Percentiles rank a stretch among this genome's conserved stretches.
These are phyloP conservation scores for Podarcis cretensis DNA, from an alignment of 2,113 vertebrate genomes.

Conservation along the genomic window DNA sequence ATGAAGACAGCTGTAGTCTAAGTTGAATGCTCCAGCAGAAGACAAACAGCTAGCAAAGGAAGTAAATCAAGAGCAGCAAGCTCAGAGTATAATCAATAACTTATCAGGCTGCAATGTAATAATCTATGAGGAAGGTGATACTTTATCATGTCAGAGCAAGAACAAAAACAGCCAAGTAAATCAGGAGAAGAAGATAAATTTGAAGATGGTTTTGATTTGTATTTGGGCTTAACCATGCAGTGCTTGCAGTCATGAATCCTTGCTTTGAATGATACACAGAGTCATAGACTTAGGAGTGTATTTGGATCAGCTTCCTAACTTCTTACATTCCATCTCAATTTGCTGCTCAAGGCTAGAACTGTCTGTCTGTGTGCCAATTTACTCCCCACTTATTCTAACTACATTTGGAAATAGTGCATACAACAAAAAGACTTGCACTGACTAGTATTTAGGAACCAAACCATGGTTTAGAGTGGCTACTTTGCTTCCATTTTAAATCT, in stretches of 20 bases:
- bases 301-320: not conserved
- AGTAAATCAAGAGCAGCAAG: slow-evolving; percentile 7
- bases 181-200: not conserved
- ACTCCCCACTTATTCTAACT: not conserved
- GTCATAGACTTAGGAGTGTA: not conserved
- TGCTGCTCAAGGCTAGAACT: not conserved
- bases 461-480: too few species aligned
- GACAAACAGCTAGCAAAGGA: slow-evolving; percentile 10
- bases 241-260: not conserved
- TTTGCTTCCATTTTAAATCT: too few species aligned
- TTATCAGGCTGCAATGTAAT: slow-evolving; percentile 21
- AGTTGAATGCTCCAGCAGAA: not conserved
- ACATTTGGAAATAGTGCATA: not conserved
- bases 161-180: not conserved
- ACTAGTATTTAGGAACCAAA: too few species aligned
- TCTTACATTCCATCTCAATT: not conserved
- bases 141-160: not conserved
- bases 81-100: slow-evolving; percentile 14
- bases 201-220: not conserved
- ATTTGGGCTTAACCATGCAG: not conserved
- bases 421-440: not conserved
- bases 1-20: slow-evolving; percentile 7
- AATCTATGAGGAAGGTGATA: slow-evolving; percentile 5
- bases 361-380: not conserved
- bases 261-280: not conserved